A percentile compares a stretch with the other conserved stretches of the same genome.
These are phyloP conservation scores for Dasyornis broadbenti DNA, from an alignment of 2,113 vertebrate species.

Conservation along the genomic window DNA sequence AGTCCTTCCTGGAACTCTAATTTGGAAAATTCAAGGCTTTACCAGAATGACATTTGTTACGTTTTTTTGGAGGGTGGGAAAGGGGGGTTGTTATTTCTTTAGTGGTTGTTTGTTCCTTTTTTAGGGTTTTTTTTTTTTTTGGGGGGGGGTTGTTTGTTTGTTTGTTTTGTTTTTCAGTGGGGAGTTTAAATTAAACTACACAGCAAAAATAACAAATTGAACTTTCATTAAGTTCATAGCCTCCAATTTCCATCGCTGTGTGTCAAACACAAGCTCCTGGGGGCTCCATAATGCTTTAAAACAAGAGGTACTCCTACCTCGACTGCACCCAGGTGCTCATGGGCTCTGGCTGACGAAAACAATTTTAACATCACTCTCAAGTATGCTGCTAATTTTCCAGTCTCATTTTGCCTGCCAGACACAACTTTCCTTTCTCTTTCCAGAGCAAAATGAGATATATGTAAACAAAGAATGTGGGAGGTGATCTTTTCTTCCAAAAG, in stretches of 20 bases:
- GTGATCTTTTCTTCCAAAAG: background rate
- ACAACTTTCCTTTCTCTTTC: background rate
- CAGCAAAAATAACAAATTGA: background rate
- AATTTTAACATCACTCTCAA: background rate
- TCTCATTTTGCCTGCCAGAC: background rate
- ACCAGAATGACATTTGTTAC: background rate
- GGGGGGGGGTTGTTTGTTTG: background rate
- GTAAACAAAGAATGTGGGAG: background rate
- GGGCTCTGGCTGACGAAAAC: background rate
- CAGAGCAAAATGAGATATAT: background rate
- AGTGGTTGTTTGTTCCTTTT: too few species aligned
- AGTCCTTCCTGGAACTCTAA: background rate
- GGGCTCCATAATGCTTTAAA: background rate
- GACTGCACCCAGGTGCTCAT: background rate
- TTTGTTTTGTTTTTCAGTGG: background rate
- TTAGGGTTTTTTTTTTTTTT: too few species aligned
- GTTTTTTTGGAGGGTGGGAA: background rate
- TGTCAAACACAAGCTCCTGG: background rate
- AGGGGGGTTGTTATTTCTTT: too few species aligned
- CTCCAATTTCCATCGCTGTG: background rate
- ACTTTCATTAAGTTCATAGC: background rate
- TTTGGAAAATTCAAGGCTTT: background rate
- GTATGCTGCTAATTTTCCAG: background rate
- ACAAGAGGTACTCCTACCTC: background rate
- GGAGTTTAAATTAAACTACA: background rate